Percentiles rank a stretch among this genome's conserved stretches.
phyloP scores from a whole-genome alignment of 1,140 invertebrate genomes.

The Triops cancriformis region DNA sequence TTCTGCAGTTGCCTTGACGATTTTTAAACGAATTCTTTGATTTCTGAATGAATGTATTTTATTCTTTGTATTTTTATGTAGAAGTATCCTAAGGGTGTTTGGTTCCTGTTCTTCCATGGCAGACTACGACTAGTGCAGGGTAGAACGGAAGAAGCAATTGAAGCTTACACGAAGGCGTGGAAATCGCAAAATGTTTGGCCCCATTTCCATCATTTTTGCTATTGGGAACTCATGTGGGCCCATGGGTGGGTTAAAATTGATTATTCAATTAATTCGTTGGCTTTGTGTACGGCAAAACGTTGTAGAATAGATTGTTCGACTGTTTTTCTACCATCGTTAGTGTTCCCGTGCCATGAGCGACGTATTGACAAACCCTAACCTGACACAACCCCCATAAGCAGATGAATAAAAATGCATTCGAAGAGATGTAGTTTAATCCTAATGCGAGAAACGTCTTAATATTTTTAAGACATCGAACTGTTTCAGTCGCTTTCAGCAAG shows the following conservation, averaged over 20 bases:
- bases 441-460: too few species aligned
- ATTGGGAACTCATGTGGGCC: constrained; percentile 91
- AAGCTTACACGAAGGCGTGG: constrained; percentile 74
- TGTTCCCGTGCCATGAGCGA: too few species aligned
- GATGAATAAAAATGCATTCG: too few species aligned
- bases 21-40: too few species aligned
- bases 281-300: neutral
- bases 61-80: constrained; percentile 35
- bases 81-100: constrained; percentile 72
- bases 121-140: constrained; percentile 73
- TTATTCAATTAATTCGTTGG: neutral
- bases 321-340: constrained; percentile 15
- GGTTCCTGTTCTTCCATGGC: constrained; percentile 87
- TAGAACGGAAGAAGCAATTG: constrained; percentile 61
- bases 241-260: constrained; percentile 51
- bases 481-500: too few species aligned
- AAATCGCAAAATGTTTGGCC: constrained; percentile 77
- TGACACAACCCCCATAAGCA: too few species aligned
- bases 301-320: neutral
- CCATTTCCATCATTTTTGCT: constrained; percentile 91
- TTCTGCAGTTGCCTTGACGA: too few species aligned
- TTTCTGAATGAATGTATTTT: constrained; percentile 20
- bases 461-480: too few species aligned
- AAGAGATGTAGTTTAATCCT: too few species aligned
- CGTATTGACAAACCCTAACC: too few species aligned